These are phyloP conservation scores for Platygyra sinensis DNA, from an alignment of 64 coral and sea anemone species.

Conservation along the genomic window DNA sequence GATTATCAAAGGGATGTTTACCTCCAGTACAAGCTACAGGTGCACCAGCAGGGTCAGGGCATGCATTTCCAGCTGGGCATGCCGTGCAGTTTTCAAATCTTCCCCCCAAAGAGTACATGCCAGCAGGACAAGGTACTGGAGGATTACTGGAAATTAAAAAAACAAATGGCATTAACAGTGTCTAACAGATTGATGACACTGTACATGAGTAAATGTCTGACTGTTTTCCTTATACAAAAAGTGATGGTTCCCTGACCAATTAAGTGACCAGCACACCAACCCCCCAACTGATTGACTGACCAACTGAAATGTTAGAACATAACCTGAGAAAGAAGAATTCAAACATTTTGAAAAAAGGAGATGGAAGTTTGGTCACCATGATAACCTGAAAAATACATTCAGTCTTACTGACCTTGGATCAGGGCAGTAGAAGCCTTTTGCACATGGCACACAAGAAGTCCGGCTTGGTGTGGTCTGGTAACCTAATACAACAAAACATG, in stretches of 20 bases:
- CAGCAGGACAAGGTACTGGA: conserved; percentile 83
- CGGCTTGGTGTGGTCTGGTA: conserved; percentile 67
- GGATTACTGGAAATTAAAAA: conserved; percentile 52
- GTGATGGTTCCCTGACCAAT: neutral
- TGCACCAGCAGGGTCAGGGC: conserved; percentile 53
- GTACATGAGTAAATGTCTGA: neutral
- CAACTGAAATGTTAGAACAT: no score
- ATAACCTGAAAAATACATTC: neutral
- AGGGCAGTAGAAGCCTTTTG: conserved; percentile 83
- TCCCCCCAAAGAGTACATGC: conserved; percentile 90
- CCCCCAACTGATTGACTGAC: neutral
- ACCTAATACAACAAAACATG: conserved; percentile 1
- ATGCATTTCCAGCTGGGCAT: conserved; percentile 90
- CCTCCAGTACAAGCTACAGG: conserved; percentile 81
- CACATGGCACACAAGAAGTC: conserved; percentile 73
- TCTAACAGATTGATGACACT: neutral
- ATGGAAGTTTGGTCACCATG: no score
- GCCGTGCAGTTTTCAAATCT: conserved; percentile 90
- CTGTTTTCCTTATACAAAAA: neutral
- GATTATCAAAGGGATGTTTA: neutral
- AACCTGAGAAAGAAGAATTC: no score
- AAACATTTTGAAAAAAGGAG: no score
- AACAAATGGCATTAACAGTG: neutral
- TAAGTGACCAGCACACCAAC: no score
- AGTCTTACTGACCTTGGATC: conserved; percentile 74